Evolutionary conservation across 2,797 vertebrate species (phyloP).

Genomic region (Poeciliopsis presidionis): DNA sequence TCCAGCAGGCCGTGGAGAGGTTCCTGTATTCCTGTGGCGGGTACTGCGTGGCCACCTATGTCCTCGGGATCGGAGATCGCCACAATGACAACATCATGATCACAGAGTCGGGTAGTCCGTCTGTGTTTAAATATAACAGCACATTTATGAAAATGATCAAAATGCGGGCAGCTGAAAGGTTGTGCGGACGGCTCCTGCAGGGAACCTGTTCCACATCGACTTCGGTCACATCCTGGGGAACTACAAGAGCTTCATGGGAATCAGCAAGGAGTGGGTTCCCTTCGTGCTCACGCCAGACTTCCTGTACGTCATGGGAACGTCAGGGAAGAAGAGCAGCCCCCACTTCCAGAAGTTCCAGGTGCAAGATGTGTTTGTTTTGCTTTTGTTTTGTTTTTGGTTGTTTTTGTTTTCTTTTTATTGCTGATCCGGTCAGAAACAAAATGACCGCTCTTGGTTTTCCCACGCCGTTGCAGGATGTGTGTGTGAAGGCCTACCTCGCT

Average conservation of each 20-base stretch:
- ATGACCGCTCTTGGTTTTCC: background rate
- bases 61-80: constrained; percentile 96
- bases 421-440: background rate
- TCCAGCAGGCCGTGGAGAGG: constrained; percentile 93
- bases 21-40: constrained; percentile 97
- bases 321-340: constrained; percentile 93
- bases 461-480: constrained; percentile 83
- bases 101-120: constrained; percentile 90
- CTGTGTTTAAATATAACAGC: background rate
- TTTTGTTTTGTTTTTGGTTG: background rate
- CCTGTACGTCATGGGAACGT: constrained; percentile 97
- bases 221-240: constrained; percentile 99
- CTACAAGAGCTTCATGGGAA: constrained; percentile 98
- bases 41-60: constrained; percentile 98
- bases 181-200: constrained; percentile 66
- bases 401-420: background rate
- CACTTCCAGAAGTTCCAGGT: constrained; percentile 99
- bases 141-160: background rate
- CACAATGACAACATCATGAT: constrained; percentile 99
- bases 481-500: constrained; percentile 94
- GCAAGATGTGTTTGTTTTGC: constrained; percentile 31
- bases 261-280: constrained; percentile 98
- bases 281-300: constrained; percentile 99
- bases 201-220: constrained; percentile 98
- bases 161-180: background rate